Percentiles rank a stretch among this genome's conserved stretches.
phyloP scores from a whole-genome alignment of 2,888 invertebrate genomes.

The Dryobota labecula region DNA sequence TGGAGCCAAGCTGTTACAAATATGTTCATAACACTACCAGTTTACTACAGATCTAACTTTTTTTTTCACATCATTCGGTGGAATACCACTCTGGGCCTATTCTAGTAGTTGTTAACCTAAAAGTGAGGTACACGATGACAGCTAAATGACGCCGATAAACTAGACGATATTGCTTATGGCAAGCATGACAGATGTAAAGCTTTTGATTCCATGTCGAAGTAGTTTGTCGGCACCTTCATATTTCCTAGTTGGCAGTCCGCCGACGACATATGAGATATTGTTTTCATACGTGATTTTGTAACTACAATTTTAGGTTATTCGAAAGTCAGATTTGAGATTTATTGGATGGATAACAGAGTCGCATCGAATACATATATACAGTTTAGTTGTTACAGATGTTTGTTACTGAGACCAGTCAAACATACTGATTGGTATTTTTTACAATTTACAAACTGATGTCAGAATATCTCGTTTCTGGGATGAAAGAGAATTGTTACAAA shows the following conservation, averaged over 20 bases:
- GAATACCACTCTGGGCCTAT: constrained; percentile 6
- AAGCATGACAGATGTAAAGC: constrained; percentile 26
- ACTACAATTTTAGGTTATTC: constrained; percentile 58
- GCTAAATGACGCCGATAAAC: constrained; percentile 29
- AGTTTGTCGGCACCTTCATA: constrained; percentile 36
- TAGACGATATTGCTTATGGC: constrained; percentile 25
- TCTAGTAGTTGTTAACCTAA: constrained; percentile 7
- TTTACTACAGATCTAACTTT: constrained; percentile 16
- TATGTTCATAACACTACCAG: not conserved
- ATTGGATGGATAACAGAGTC: constrained; percentile 41
- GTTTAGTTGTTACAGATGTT: constrained; percentile 33
- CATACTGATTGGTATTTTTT: constrained; percentile 4
- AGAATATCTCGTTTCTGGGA: not conserved
- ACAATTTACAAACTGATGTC: not conserved
- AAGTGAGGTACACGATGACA: constrained; percentile 26
- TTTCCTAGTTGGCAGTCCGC: constrained; percentile 31
- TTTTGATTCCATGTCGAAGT: constrained; percentile 30
- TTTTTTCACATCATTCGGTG: constrained; percentile 18
- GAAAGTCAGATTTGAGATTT: constrained; percentile 39
- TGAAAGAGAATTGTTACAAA: not conserved
- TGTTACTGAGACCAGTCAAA: constrained; percentile 36
- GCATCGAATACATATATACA: constrained; percentile 34
- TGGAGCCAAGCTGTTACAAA: constrained; percentile 3
- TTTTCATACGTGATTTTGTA: constrained; percentile 34
- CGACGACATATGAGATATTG: constrained; percentile 37